Conservation (phyloP, 1,140 invertebrate species). For the Drosophila littoralis region DNA sequence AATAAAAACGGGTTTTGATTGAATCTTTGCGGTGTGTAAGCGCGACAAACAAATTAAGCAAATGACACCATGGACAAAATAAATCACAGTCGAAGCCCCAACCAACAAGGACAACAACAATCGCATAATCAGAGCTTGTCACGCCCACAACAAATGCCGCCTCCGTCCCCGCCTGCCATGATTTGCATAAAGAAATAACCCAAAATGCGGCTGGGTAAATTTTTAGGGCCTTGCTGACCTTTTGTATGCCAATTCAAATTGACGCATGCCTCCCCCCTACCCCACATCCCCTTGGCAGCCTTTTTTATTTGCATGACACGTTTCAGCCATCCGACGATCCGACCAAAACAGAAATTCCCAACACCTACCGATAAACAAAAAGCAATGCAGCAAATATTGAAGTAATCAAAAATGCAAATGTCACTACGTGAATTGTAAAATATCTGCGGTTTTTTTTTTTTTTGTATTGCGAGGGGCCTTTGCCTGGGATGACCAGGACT, state of each 20-base stretch:
- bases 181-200: slow-evolving; percentile 67
- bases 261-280: slow-evolving; percentile 1
- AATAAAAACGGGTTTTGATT: slow-evolving; percentile 37
- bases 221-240: slow-evolving; percentile 59
- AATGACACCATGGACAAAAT: slow-evolving; percentile 49
- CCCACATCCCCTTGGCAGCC: slow-evolving; percentile 3
- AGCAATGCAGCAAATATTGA: slow-evolving; percentile 69
- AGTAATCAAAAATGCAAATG: slow-evolving; percentile 79
- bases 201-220: slow-evolving; percentile 46
- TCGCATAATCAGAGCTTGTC: slow-evolving; percentile 67
- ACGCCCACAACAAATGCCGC: slow-evolving; percentile 42
- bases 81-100: slow-evolving; percentile 10
- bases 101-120: slow-evolving; percentile 22
- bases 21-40: slow-evolving; percentile 26
- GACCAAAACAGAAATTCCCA: slow-evolving; percentile 13
- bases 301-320: slow-evolving; percentile 71
- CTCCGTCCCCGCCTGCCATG: slow-evolving; percentile 18
- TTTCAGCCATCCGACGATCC: slow-evolving; percentile 24
- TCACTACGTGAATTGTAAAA: slow-evolving; percentile 71
- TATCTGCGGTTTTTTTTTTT: background rate
- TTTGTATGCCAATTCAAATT: slow-evolving; percentile 39
- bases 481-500: background rate
- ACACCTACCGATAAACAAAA: slow-evolving; percentile 49
- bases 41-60: slow-evolving; percentile 50
- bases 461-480: background rate